phyloP scores from a whole-genome alignment of 2,888 invertebrate genomes.

The Catocala nupta region DNA sequence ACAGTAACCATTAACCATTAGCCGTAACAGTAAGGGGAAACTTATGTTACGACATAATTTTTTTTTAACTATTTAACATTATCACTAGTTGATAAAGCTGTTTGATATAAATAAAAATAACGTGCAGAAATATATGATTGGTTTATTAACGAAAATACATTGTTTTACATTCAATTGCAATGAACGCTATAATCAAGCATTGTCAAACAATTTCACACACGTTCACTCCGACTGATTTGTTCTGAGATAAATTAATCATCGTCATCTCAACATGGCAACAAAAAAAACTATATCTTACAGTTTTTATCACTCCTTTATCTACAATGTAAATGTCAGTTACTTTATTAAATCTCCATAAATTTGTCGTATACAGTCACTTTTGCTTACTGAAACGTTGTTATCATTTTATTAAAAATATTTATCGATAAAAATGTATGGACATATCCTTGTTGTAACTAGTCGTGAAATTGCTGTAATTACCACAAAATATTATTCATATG shows the following conservation, averaged over 20 bases:
- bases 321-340: slow-evolving; percentile 50
- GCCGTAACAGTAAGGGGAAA: too few relatives aligned
- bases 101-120: too few relatives aligned
- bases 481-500: background rate
- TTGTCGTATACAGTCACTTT: slow-evolving; percentile 36
- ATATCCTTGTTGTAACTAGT: slow-evolving; percentile 14
- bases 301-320: slow-evolving; percentile 48
- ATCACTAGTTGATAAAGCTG: too few relatives aligned
- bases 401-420: slow-evolving; percentile 24
- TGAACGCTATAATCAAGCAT: slow-evolving; percentile 18
- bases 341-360: slow-evolving; percentile 54
- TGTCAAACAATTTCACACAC: slow-evolving; percentile 35
- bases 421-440: slow-evolving; percentile 1
- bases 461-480: slow-evolving; percentile 6
- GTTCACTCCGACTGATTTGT: slow-evolving; percentile 29
- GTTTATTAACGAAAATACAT: too few relatives aligned
- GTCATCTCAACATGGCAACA: slow-evolving; percentile 28
- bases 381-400: slow-evolving; percentile 28
- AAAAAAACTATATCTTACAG: slow-evolving; percentile 26
- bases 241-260: slow-evolving; percentile 45
- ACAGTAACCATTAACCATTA: too few relatives aligned
- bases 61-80: too few relatives aligned
- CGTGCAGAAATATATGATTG: too few relatives aligned
- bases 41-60: too few relatives aligned
- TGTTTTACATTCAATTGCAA: too few relatives aligned